Evolutionary conservation across 2,113 vertebrate genomes (phyloP).

Genomic region (Plotosus lineatus): DNA sequence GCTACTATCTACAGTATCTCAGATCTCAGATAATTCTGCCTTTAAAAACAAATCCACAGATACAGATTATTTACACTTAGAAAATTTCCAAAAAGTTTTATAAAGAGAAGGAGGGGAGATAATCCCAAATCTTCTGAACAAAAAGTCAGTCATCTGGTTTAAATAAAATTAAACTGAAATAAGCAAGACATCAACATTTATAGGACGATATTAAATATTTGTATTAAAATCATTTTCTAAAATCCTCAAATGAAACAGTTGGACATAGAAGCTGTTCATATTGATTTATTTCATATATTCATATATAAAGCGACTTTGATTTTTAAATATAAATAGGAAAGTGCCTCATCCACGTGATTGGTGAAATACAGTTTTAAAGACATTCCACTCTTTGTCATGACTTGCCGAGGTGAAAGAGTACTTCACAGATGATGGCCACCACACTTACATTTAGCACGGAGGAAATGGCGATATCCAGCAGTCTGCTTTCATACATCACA

Average conservation of each 20-base stretch:
- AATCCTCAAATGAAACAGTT: slow-evolving; percentile 90
- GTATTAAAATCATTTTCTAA: slow-evolving; percentile 88
- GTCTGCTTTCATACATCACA: slow-evolving; percentile 92
- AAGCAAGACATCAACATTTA: slow-evolving; percentile 75
- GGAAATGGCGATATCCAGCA: slow-evolving; percentile 97
- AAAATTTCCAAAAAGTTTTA: slow-evolving; percentile 43
- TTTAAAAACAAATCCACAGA: slow-evolving; percentile 70
- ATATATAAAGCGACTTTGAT: slow-evolving; percentile 66
- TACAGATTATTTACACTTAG: slow-evolving; percentile 54
- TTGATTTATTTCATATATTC: slow-evolving; percentile 65
- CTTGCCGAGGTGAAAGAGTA: slow-evolving; percentile 95
- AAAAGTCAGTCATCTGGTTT: slow-evolving; percentile 62
- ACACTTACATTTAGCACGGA: slow-evolving; percentile 91
- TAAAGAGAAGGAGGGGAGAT: neutral
- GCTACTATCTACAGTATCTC: slow-evolving; percentile 77
- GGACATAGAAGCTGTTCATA: slow-evolving; percentile 79
- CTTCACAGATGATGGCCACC: slow-evolving; percentile 91
- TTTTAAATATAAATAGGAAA: slow-evolving; percentile 86
- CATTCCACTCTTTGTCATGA: slow-evolving; percentile 86
- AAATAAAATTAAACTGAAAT: slow-evolving; percentile 45
- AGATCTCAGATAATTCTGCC: slow-evolving; percentile 79
- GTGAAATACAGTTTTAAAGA: slow-evolving; percentile 36
- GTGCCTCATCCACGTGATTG: slow-evolving; percentile 67
- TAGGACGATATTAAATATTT: slow-evolving; percentile 93
- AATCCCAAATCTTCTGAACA: slow-evolving; percentile 21